These are phyloP conservation scores for Glossophaga mutica DNA, from an alignment of 2,797 vertebrate genomes.

Conservation along the genomic window DNA sequence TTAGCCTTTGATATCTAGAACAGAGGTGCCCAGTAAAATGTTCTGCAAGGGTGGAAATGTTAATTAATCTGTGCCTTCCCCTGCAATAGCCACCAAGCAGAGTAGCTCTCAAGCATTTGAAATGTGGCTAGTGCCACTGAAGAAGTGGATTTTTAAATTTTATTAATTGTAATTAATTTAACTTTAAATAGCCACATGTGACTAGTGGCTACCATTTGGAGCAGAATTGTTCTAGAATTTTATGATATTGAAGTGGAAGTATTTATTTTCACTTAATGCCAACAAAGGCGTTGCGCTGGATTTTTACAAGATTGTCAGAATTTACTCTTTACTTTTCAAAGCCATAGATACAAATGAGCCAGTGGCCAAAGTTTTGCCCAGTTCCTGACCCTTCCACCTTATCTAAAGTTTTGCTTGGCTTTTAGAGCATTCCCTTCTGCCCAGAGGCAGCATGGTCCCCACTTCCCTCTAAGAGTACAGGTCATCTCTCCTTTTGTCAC, in stretches of 20 bases:
- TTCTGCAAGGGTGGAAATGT: neutral
- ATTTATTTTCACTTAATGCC: neutral
- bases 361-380: neutral
- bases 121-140: neutral
- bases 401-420: neutral
- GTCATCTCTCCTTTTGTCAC: neutral
- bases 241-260: neutral
- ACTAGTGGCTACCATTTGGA: neutral
- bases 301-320: neutral
- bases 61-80: neutral
- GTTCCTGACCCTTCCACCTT: neutral
- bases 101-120: neutral
- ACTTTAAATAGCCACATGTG: neutral
- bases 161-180: neutral
- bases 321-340: neutral
- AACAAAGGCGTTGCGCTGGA: neutral
- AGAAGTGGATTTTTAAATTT: neutral
- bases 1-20: neutral
- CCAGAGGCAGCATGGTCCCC: neutral
- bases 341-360: neutral
- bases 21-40: neutral
- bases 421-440: neutral
- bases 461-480: neutral
- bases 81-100: neutral
- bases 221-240: neutral